These are phyloP conservation scores for Eueremaeus valkanovi DNA, from an alignment of 2,888 invertebrate species.

Conservation along the genomic window DNA sequence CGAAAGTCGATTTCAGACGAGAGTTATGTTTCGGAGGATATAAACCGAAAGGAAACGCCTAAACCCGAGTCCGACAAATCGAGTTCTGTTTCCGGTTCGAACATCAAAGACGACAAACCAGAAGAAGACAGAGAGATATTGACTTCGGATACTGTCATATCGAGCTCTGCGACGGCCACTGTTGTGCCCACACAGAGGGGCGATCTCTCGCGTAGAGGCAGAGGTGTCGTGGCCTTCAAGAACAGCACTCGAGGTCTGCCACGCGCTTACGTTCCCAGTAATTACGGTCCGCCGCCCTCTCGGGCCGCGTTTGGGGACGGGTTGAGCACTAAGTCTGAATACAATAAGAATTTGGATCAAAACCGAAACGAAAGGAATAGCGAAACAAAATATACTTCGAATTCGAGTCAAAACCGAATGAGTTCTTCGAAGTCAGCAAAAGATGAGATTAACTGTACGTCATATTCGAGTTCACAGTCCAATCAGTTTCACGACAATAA, in stretches of 20 bases:
- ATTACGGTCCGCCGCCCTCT: conserved; percentile 74
- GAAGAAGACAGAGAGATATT: conserved; percentile 55
- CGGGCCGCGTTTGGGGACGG: conserved; percentile 64
- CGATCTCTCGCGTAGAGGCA: conserved; percentile 50
- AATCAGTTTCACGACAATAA: conserved; percentile 11
- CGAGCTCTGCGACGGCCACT: conserved; percentile 66
- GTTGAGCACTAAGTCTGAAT: neutral
- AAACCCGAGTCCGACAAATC: neutral
- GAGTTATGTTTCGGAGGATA: conserved; percentile 17
- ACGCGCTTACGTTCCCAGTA: conserved; percentile 56
- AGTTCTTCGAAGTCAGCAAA: neutral
- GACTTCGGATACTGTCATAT: conserved; percentile 75
- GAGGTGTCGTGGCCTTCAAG: conserved; percentile 50
- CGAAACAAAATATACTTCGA: conserved; percentile 4
- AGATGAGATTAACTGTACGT: neutral
- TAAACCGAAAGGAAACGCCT: neutral
- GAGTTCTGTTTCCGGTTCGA: neutral
- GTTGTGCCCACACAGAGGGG: neutral
- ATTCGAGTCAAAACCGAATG: neutral
- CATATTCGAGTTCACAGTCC: neutral
- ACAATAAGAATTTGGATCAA: neutral
- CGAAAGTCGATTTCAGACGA: conserved; percentile 24
- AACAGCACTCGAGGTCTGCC: conserved; percentile 49
- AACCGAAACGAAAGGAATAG: conserved; percentile 10
- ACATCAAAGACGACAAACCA: conserved; percentile 43